phyloP scores from a whole-genome alignment of 2,888 invertebrate genomes.

The Thysanoteuthis rhombus region DNA sequence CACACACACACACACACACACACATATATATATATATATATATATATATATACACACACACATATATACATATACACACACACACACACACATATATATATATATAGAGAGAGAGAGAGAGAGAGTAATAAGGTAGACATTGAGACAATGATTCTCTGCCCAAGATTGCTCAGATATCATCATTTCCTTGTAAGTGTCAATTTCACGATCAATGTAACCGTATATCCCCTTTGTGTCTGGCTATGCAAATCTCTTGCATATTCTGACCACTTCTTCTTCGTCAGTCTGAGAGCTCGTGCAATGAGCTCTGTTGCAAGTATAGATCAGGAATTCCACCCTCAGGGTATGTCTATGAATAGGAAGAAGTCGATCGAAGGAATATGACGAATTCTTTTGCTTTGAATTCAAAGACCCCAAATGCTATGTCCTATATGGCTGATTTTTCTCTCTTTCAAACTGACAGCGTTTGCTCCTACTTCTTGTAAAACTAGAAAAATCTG shows the following conservation, averaged over 20 bases:
- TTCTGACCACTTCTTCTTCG: background rate
- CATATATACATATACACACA: background rate
- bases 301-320: background rate
- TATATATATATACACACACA: background rate
- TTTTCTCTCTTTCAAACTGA: too few species aligned
- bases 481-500: too few species aligned
- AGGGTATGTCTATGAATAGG: too few species aligned
- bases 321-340: background rate
- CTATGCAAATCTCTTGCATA: background rate
- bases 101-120: background rate
- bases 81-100: background rate
- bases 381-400: background rate
- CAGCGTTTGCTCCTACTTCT: too few species aligned
- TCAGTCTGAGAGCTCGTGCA: background rate
- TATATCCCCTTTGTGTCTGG: background rate
- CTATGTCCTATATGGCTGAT: too few species aligned
- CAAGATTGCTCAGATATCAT: background rate
- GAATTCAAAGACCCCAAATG: too few species aligned
- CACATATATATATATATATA: too few species aligned
- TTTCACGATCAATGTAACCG: background rate
- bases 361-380: too few species aligned
- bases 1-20: too few species aligned
- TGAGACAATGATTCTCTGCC: background rate
- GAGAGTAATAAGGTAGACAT: too few species aligned
- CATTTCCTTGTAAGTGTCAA: background rate